Percentiles rank a stretch among this genome's conserved stretches.
phyloP scores from a whole-genome alignment of 30 jellyfish, hydroid and myxozoan genomes.

The Calvadosia cruxmelitensis region DNA sequence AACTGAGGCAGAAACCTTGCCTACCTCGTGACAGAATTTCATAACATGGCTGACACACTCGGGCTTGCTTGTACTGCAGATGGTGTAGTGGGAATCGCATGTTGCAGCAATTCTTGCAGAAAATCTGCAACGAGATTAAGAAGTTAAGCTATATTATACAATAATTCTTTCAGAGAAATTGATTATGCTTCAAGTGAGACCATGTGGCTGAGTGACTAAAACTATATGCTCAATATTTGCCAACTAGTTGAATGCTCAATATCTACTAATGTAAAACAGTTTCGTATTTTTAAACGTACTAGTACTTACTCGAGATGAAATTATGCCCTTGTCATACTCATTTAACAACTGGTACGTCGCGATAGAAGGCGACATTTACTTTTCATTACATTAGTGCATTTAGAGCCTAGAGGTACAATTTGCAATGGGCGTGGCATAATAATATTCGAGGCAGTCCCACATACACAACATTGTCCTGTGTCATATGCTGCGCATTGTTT shows the following conservation, averaged over 20 bases:
- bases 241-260: background rate
- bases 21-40: slow-evolving; percentile 36
- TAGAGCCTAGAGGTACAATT: too few species aligned
- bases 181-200: too few species aligned
- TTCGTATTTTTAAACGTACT: too few species aligned
- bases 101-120: slow-evolving; percentile 80
- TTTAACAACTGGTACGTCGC: too few species aligned
- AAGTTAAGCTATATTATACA: background rate
- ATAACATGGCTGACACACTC: slow-evolving; percentile 86
- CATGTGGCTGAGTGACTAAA: too few species aligned
- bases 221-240: too few species aligned
- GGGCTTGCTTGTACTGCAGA: slow-evolving; percentile 59
- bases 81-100: slow-evolving; percentile 64
- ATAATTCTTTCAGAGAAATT: background rate
- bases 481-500: too few species aligned
- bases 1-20: slow-evolving; percentile 49
- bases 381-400: too few species aligned
- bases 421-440: too few species aligned
- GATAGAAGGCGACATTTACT: too few species aligned
- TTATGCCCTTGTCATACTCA: background rate
- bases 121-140: slow-evolving; percentile 22
- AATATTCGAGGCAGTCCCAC: too few species aligned
- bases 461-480: background rate
- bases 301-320: too few species aligned
- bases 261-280: background rate